Evolutionary conservation across 2,888 invertebrate genomes (phyloP), one percentile per base, ranked within the genome.

Genomic region (Andrena minutula): DNA sequence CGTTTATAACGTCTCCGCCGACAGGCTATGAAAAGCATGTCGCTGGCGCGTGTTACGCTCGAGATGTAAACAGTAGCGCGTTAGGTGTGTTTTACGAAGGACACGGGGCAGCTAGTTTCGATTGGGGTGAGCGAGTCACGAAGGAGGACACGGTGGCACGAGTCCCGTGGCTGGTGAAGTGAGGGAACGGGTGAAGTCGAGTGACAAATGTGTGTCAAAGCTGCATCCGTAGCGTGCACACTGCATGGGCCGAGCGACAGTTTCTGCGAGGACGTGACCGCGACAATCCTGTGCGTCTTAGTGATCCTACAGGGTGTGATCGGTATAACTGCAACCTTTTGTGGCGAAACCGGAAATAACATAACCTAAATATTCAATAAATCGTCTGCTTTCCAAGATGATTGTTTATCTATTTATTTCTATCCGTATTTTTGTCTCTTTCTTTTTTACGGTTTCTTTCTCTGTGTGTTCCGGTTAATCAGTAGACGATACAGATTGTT

Each of bases 101-200:
- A 35, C 26, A 12, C 6, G 20, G 20, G 3, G 26, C 20, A 30
- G 26, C 49, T 12, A 49, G 76, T 58, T 49, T 69, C 51, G 47
- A 60, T n/a, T 60, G 64, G 41, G 30, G 41, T 20, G 56, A 60
- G 35, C 58, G 47, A 65, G 76, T 73, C 26, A 32, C 73, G 72
- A 79, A 76, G 30, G 58, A 41, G 65, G 65, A 49, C 79, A 65
- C 41, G 16, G 20, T 51, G 79, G 60, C 77, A 30, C 77, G 58
- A 51, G 70, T 70, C 60, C 35, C 30, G 16, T 1, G 28, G 23
- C 10, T 23, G 35, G 75, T 12, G 23, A 23, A 63, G 47, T 4
- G 23, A 63, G 51, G 49, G 51, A 20, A 66, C 28, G 30, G 41
- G 16, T 10, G 30, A n/a, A 53, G 26, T 56, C 49, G 56, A 63